These are phyloP conservation scores for Euphonia xanthogaster DNA, from an alignment of 2,797 vertebrate species.

Conservation along the genomic window DNA sequence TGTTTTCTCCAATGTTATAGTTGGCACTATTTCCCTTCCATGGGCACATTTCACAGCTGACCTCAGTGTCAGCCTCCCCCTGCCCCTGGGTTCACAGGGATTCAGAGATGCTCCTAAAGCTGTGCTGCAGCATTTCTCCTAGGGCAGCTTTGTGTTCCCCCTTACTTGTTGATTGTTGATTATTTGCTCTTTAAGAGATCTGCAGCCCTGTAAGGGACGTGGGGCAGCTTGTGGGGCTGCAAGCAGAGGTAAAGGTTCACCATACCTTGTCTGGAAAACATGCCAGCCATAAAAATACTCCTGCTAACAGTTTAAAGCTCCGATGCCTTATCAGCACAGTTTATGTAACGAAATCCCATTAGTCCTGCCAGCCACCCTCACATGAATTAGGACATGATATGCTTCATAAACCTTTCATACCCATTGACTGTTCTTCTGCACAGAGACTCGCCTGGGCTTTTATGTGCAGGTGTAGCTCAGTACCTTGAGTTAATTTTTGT, in stretches of 20 bases:
- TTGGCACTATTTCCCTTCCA: background rate
- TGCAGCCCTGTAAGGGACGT: accelerated
- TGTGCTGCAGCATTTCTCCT: background rate
- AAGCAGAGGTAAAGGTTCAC: background rate
- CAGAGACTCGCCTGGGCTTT: background rate
- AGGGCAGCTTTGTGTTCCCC: background rate
- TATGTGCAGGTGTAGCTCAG: background rate
- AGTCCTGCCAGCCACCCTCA: background rate
- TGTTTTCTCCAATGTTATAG: background rate
- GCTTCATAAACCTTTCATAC: slow-evolving; percentile 7
- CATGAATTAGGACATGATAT: background rate
- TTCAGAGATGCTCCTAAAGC: background rate
- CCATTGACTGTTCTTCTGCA: background rate
- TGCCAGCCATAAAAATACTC: background rate
- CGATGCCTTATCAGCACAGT: background rate
- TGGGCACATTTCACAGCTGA: background rate
- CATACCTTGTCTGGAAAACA: background rate
- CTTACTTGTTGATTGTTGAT: accelerated
- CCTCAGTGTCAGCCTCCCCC: background rate
- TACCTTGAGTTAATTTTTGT: background rate
- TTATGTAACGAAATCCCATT: slow-evolving; percentile 13
- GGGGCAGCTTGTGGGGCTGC: background rate
- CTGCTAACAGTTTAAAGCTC: background rate
- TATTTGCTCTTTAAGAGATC: background rate
- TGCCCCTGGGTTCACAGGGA: background rate